phyloP scores from a whole-genome alignment of 2,888 invertebrate genomes.

The Crematogaster levior region DNA sequence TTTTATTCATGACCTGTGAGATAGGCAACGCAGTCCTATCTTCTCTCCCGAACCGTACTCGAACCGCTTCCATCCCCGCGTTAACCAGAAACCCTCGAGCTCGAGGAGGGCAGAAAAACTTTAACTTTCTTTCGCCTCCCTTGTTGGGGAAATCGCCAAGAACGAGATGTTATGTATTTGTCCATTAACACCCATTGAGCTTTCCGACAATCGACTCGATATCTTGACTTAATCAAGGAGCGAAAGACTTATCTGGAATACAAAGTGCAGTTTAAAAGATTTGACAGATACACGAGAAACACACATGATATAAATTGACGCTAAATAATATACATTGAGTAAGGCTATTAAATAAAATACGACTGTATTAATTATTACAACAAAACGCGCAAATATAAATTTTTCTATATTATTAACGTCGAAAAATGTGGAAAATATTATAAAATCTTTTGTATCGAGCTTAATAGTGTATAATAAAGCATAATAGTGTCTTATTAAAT shows the following conservation, averaged over 20 bases:
- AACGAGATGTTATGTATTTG: conserved; percentile 73
- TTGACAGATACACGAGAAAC: neutral
- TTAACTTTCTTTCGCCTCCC: conserved; percentile 74
- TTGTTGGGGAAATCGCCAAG: conserved; percentile 58
- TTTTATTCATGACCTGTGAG: conserved; percentile 81
- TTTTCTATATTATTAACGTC: neutral
- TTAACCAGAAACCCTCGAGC: conserved; percentile 73
- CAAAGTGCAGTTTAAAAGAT: neutral
- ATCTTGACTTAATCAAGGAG: conserved; percentile 45
- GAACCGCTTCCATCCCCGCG: conserved; percentile 57
- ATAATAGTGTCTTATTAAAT: neutral
- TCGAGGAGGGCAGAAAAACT: conserved; percentile 73
- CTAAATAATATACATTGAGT: neutral
- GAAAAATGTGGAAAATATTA: neutral
- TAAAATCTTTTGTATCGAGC: neutral
- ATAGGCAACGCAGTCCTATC: conserved; percentile 80
- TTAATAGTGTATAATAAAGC: too few relatives aligned
- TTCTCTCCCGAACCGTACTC: conserved; percentile 61
- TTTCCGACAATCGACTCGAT: conserved; percentile 24
- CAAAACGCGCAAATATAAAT: neutral
- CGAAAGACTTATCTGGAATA: neutral
- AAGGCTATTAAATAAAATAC: neutral
- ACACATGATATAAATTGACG: too few relatives aligned
- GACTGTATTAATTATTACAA: neutral
- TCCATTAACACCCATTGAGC: conserved; percentile 73